A percentile compares a stretch with the other conserved stretches of the same genome.
phyloP scores from a whole-genome alignment of 2,888 invertebrate genomes.

The Aphidius colemani region DNA sequence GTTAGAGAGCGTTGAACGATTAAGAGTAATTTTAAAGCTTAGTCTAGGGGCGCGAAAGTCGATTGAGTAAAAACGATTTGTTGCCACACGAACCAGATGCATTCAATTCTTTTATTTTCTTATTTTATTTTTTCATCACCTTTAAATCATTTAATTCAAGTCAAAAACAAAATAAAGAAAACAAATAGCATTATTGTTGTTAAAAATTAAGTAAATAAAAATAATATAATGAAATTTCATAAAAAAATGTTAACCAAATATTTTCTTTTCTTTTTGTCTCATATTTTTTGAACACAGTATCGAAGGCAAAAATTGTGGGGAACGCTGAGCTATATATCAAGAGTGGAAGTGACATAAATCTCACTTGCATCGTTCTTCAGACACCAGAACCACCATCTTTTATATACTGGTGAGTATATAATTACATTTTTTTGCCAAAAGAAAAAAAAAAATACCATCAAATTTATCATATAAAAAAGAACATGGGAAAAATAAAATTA shows the following conservation, averaged over 20 bases:
- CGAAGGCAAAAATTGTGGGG: conserved; percentile 85
- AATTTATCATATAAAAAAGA: not conserved
- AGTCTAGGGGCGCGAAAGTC: conserved; percentile 18
- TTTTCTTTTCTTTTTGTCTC: conserved; percentile 25
- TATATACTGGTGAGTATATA: conserved; percentile 61
- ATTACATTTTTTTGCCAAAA: not conserved
- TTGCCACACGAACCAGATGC: conserved; percentile 2
- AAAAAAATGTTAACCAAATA: conserved; percentile 3
- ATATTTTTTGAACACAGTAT: conserved; percentile 67
- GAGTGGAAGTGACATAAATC: conserved; percentile 89
- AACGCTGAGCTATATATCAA: conserved; percentile 86
- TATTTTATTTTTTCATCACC: not conserved
- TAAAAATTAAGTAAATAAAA: too few relatives aligned
- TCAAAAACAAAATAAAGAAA: not conserved
- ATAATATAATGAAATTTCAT: too few relatives aligned
- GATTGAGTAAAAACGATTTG: conserved; percentile 22
- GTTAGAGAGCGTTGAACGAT: conserved; percentile 23
- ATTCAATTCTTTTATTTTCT: not conserved
- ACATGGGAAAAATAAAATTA: not conserved
- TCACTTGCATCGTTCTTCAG: conserved; percentile 84
- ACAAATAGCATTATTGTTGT: too few relatives aligned
- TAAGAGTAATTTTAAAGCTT: conserved; percentile 26
- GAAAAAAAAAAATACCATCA: not conserved
- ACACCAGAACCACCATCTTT: conserved; percentile 82
- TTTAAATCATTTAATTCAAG: conserved; percentile 7